phyloP scores from a whole-genome alignment of 2,888 invertebrate genomes.

The Leucozona laternaria region DNA sequence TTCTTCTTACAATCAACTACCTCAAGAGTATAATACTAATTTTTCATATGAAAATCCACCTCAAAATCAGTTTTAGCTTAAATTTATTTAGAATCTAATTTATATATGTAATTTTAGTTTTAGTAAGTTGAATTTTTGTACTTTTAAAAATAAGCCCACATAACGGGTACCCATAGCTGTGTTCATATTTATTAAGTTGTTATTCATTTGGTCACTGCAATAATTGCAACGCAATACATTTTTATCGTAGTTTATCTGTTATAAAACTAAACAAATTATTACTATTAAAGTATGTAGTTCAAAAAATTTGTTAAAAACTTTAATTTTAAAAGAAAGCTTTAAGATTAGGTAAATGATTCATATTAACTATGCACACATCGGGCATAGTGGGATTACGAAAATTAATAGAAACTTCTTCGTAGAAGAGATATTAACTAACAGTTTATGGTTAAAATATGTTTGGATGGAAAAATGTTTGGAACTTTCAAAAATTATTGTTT shows the following conservation, averaged over 20 bases:
- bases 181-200: conserved; percentile 67
- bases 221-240: not conserved
- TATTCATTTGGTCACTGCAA: conserved; percentile 27
- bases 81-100: not conserved
- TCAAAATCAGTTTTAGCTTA: conserved; percentile 19
- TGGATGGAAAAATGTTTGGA: too few species aligned
- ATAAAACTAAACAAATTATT: not conserved
- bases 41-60: conserved; percentile 16
- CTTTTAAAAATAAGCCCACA: conserved; percentile 5
- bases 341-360: too few species aligned
- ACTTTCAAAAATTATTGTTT: too few species aligned
- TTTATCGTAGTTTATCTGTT: not conserved
- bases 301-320: not conserved
- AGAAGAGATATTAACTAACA: too few species aligned
- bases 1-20: conserved; percentile 48
- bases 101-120: not conserved
- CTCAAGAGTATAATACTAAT: conserved; percentile 42
- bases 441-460: too few species aligned
- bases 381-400: too few species aligned
- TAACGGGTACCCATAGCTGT: conserved; percentile 33
- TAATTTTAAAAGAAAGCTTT: not conserved
- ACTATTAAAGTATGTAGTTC: not conserved
- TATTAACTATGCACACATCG: too few species aligned
- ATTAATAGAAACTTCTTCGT: too few species aligned
- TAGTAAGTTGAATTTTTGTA: not conserved